phyloP scores from a whole-genome alignment of 1,140 invertebrate genomes.

The Acromyrmex echinatior region DNA sequence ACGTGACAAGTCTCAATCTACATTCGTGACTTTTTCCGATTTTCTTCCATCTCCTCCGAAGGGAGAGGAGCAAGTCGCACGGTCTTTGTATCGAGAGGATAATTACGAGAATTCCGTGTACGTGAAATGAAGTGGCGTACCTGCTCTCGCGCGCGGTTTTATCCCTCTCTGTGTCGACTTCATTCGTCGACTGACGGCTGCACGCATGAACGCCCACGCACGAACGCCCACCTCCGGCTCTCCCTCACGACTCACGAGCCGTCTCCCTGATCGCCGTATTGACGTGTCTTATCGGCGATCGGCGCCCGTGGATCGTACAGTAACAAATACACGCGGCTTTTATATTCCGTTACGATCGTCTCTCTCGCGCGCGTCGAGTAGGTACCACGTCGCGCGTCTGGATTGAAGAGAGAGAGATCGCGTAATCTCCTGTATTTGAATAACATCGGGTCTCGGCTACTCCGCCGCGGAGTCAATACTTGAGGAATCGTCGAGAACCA shows the following conservation, averaged over 20 bases:
- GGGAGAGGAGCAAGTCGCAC: background rate
- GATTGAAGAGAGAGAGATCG: constrained; percentile 37
- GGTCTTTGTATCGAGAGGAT: background rate
- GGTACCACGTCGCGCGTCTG: constrained; percentile 21
- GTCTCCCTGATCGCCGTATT: constrained; percentile 59
- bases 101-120: constrained; percentile 30
- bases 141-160: constrained; percentile 18
- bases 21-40: background rate
- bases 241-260: constrained; percentile 37
- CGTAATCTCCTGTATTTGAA: constrained; percentile 50
- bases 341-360: constrained; percentile 56
- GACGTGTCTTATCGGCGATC: constrained; percentile 61
- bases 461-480: background rate
- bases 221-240: constrained; percentile 46
- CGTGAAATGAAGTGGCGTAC: constrained; percentile 50
- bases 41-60: background rate
- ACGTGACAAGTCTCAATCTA: background rate
- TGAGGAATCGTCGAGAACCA: constrained; percentile 7
- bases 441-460: constrained; percentile 40
- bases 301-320: constrained; percentile 48
- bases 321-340: constrained; percentile 56
- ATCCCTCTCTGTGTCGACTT: constrained; percentile 40
- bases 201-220: constrained; percentile 55
- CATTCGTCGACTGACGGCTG: constrained; percentile 32
- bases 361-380: constrained; percentile 5